phyloP scores from a whole-genome alignment of 2,113 vertebrate species.

The Pagrus major region DNA sequence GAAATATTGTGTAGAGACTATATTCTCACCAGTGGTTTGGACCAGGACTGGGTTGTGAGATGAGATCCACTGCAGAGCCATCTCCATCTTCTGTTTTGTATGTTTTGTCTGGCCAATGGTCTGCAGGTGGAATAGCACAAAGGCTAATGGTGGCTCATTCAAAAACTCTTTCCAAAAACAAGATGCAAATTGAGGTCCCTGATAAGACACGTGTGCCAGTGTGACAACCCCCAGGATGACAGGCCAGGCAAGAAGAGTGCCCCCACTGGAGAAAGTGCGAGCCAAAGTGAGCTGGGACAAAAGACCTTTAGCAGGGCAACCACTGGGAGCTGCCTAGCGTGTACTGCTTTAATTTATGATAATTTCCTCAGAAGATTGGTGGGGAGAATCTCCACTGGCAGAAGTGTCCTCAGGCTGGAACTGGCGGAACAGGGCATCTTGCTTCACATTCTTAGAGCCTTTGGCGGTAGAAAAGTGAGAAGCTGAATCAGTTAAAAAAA shows the following conservation, averaged over 20 bases:
- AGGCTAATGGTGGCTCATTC: too few species aligned
- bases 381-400: background rate
- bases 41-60: too few species aligned
- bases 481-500: background rate
- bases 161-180: too few species aligned
- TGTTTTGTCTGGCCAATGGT: too few species aligned
- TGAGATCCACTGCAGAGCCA: too few species aligned
- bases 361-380: background rate
- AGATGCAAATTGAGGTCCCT: too few species aligned
- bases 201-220: too few species aligned
- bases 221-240: background rate
- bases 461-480: background rate
- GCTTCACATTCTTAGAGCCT: background rate
- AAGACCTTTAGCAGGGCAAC: background rate
- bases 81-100: too few species aligned
- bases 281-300: background rate
- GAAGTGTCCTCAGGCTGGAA: background rate
- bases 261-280: background rate
- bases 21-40: too few species aligned
- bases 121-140: too few species aligned
- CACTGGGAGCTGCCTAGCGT: background rate
- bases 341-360: background rate
- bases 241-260: background rate
- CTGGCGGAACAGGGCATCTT: too few species aligned
- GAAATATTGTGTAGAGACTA: too few species aligned